These are phyloP conservation scores for Danaus melanippus DNA, from an alignment of 1,140 invertebrate genomes.

Conservation along the genomic window DNA sequence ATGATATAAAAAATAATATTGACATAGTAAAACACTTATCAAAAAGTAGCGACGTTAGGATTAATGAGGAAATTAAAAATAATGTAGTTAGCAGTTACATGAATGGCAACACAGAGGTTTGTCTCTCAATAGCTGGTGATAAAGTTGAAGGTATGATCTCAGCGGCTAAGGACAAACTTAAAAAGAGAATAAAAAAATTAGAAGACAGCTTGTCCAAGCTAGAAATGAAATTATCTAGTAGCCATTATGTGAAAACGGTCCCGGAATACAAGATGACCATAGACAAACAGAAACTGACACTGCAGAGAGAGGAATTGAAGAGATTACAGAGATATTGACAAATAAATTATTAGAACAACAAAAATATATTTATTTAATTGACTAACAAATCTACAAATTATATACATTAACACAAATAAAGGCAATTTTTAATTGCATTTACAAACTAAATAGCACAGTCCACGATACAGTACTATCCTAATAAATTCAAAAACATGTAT, in stretches of 20 bases:
- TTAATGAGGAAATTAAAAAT: slow-evolving; percentile 24
- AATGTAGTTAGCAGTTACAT: slow-evolving; percentile 35
- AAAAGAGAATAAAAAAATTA: slow-evolving; percentile 48
- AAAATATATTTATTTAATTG: slow-evolving; percentile 18
- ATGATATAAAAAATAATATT: slow-evolving; percentile 35
- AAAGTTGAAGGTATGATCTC: slow-evolving; percentile 32
- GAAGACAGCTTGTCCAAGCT: slow-evolving; percentile 42
- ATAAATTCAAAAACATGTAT: too few species aligned
- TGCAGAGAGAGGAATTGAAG: slow-evolving; percentile 46
- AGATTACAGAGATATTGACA: slow-evolving; percentile 49
- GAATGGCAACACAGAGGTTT: slow-evolving; percentile 43
- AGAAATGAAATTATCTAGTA: slow-evolving; percentile 35
- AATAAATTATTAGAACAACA: slow-evolving; percentile 14
- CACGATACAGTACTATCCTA: too few species aligned
- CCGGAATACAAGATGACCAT: slow-evolving; percentile 32
- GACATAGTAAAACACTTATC: slow-evolving; percentile 41
- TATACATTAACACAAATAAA: too few species aligned
- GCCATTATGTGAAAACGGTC: slow-evolving; percentile 31
- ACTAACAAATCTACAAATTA: slow-evolving; percentile 7
- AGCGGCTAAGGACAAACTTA: slow-evolving; percentile 38
- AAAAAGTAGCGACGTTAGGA: slow-evolving; percentile 36
- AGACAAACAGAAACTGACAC: slow-evolving; percentile 39
- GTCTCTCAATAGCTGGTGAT: slow-evolving; percentile 35
- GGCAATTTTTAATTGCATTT: too few species aligned
- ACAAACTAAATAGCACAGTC: too few species aligned